Percentiles rank a stretch among this genome's conserved stretches.
These are phyloP conservation scores for Zygothrica quintamaculata DNA, from an alignment of 2,888 invertebrate species.

Conservation along the genomic window DNA sequence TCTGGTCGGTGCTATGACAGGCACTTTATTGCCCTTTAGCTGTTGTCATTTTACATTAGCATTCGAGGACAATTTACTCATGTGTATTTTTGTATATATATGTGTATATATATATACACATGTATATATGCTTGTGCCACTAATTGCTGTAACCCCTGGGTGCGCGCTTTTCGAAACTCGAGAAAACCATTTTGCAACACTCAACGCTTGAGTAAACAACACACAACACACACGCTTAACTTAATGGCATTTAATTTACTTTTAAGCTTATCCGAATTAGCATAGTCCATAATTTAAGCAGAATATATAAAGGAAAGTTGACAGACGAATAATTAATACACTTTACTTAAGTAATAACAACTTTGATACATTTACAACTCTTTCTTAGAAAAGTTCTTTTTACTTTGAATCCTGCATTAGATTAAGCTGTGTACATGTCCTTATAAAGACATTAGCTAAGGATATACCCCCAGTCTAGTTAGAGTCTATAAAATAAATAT, in stretches of 20 bases:
- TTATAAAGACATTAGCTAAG: too few species aligned
- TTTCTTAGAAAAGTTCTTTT: too few species aligned
- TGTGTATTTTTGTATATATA: background rate
- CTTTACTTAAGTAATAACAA: too few species aligned
- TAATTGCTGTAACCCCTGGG: constrained; percentile 35
- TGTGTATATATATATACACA: background rate
- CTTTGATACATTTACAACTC: too few species aligned
- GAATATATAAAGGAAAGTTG: background rate
- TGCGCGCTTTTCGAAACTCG: background rate
- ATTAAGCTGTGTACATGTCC: too few species aligned
- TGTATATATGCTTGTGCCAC: constrained; percentile 23
- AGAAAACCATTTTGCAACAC: constrained; percentile 5
- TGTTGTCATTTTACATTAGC: constrained; percentile 12
- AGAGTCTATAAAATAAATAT: too few species aligned
- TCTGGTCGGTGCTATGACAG: constrained; percentile 23
- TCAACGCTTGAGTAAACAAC: constrained; percentile 5
- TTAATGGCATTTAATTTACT: constrained; percentile 30
- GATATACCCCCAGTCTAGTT: too few species aligned
- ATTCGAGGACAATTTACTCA: constrained; percentile 3
- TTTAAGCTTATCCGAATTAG: constrained; percentile 16
- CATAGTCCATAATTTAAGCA: constrained; percentile 4
- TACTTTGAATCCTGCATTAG: too few species aligned
- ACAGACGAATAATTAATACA: too few species aligned
- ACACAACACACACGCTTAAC: constrained; percentile 22
- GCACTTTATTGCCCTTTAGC: constrained; percentile 34